These are phyloP conservation scores for Catharus fuscescens DNA, from an alignment of 2,113 vertebrate genomes.

Conservation along the genomic window DNA sequence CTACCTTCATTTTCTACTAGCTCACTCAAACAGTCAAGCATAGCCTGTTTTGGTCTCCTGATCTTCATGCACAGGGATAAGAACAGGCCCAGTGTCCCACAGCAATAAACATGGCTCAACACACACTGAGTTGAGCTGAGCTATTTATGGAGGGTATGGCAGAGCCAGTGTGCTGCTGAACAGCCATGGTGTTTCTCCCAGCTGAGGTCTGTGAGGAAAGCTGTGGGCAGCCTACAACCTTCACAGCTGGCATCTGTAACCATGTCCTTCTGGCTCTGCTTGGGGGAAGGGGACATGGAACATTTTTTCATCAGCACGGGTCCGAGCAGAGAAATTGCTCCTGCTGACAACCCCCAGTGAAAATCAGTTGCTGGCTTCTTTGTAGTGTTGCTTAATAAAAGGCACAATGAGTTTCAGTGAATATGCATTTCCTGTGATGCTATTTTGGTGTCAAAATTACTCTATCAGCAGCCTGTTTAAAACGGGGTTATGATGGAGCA, in stretches of 20 bases:
- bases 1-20: background rate
- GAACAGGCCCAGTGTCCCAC: no score
- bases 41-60: rapidly evolving
- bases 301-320: background rate
- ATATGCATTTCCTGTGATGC: background rate
- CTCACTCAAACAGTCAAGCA: rapidly evolving
- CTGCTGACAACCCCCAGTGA: background rate
- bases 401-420: background rate
- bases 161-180: background rate
- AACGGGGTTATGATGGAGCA: background rate
- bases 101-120: rapidly evolving
- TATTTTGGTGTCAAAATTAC: slow-evolving; percentile 5
- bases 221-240: background rate
- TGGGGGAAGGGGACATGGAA: background rate
- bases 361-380: background rate
- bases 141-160: background rate
- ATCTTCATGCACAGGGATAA: background rate
- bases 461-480: background rate
- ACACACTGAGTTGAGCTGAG: rapidly evolving
- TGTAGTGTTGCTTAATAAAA: background rate
- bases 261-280: background rate
- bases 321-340: background rate
- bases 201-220: background rate
- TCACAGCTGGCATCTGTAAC: background rate
- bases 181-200: rapidly evolving